Evolutionary conservation across 1,140 invertebrate genomes (phyloP).

Genomic region (Hydropsyche tenuis): DNA sequence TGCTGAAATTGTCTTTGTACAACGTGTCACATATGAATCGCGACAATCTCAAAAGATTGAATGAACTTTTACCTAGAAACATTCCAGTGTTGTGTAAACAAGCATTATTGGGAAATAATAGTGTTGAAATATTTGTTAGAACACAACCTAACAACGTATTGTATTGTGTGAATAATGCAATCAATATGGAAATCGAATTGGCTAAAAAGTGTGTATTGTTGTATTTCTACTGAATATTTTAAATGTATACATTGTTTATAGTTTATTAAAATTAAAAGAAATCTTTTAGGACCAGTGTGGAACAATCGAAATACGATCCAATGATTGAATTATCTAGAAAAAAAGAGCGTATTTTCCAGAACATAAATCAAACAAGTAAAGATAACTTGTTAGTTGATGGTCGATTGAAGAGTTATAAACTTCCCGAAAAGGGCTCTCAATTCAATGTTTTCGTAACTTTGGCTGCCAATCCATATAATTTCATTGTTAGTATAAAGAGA

Average conservation of each 20-base stretch:
- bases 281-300: background rate
- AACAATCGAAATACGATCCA: background rate
- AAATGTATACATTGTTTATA: too few species aligned
- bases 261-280: too few species aligned
- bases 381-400: too few species aligned
- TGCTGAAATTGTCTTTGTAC: slow-evolving; percentile 35
- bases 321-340: slow-evolving; percentile 36
- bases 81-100: slow-evolving; percentile 39
- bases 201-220: slow-evolving; percentile 29
- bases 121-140: slow-evolving; percentile 61
- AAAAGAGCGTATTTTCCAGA: slow-evolving; percentile 35
- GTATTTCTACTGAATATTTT: background rate
- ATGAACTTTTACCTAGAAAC: slow-evolving; percentile 32
- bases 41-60: slow-evolving; percentile 34
- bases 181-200: slow-evolving; percentile 53
- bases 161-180: slow-evolving; percentile 58
- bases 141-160: slow-evolving; percentile 55
- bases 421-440: slow-evolving; percentile 57
- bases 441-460: slow-evolving; percentile 67
- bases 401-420: too few species aligned
- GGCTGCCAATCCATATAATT: slow-evolving; percentile 68
- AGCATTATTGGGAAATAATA: slow-evolving; percentile 11
- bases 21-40: slow-evolving; percentile 34
- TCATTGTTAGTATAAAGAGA: slow-evolving; percentile 56
- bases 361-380: background rate